phyloP scores from a whole-genome alignment of 2,888 invertebrate genomes.

The Acanthosepion esculentum region DNA sequence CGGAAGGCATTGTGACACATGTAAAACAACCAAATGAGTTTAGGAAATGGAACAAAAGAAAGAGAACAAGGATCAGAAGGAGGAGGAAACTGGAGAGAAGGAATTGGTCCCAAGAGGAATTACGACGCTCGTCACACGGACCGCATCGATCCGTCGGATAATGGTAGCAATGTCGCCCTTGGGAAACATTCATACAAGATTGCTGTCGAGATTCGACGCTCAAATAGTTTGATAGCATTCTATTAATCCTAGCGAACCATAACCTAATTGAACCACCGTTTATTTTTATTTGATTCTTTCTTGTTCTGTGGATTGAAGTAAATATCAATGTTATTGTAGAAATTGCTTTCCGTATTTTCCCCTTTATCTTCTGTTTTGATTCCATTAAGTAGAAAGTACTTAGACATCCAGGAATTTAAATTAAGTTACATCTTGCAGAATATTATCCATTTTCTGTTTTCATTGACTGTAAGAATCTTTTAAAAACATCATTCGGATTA shows the following conservation, averaged over 20 bases:
- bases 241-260: background rate
- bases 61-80: background rate
- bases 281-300: background rate
- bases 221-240: slow-evolving; percentile 33
- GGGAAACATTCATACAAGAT: background rate
- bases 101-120: background rate
- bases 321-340: background rate
- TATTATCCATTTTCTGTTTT: too few species aligned
- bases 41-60: background rate
- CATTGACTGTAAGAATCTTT: too few species aligned
- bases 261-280: background rate
- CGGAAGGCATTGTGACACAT: background rate
- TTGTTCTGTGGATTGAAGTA: background rate
- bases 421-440: too few species aligned
- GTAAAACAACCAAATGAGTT: background rate
- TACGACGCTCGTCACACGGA: background rate
- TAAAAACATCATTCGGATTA: too few species aligned
- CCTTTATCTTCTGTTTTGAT: too few species aligned
- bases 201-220: slow-evolving; percentile 17
- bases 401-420: too few species aligned
- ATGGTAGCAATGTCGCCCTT: background rate
- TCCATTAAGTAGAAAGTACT: too few species aligned
- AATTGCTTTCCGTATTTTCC: background rate
- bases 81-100: background rate
- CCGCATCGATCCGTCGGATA: background rate